Evolutionary conservation across 2,797 vertebrate genomes (phyloP), one percentile per base, ranked within the genome.

Genomic region (Karalla daura): DNA sequence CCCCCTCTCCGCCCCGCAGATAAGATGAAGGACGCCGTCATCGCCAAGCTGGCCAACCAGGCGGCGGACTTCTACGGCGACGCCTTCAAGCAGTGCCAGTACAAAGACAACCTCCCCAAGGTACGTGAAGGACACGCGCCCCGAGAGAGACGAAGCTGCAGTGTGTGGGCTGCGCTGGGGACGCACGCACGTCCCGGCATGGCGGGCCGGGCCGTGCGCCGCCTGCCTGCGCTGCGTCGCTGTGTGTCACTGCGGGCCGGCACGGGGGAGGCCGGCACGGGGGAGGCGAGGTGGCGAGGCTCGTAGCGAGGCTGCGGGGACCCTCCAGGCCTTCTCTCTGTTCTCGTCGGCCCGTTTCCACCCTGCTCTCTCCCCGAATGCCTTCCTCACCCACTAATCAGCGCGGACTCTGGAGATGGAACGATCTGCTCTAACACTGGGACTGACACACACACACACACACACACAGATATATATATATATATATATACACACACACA

Each of bases 11-110:
- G n/a, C 15, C 25, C 40, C 12, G 30, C 80, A 99, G 98, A 99
- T 90, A 98, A 95, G 87, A 99, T 99, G 97, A 99, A 98, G 91
- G 98, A 99, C 41, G 97, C 92, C n/a, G 94, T 99, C 74, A 96
- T 99, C 52, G 98, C 98, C 23, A 99, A 98, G 84, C 86, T 99
- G 83, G 97, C 97, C 77, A 99, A 98, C 86, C 98, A 99, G 88
- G 96, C 97, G 49, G 97, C 97, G 52, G 98, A 99, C 90, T 99
- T 95, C 89, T 99, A 96, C 24, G 95, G 98, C 2, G 98, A 99
- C 49, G 97, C 97, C 75, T 98, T 97, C 88, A 99, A 99, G 81
- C 97, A 99, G 70, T 99, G 98, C 73, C 98, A 99, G 54, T 98
- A 97, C 90, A 99, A 98, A 92, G 98, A 99, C 76, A 97, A 96